Conservation (phyloP, 2,888 invertebrate species). For the Acanthopleura granulata region DNA sequence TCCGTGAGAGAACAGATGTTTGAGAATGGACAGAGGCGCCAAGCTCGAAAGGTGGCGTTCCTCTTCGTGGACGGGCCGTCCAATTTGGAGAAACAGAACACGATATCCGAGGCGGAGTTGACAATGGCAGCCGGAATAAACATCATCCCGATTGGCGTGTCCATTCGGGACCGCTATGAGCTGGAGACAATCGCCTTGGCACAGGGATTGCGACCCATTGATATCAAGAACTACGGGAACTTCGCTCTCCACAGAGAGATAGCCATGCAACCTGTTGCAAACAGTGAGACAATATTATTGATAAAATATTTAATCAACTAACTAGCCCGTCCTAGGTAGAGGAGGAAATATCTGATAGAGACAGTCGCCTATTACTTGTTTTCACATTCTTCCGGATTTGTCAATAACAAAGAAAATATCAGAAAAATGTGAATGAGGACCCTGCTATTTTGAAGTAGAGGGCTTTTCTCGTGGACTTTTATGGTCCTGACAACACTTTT, state of each 20-base stretch:
- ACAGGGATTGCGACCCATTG: conserved; percentile 47
- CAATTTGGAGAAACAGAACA: conserved; percentile 52
- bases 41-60: conserved; percentile 57
- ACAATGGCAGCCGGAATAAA: conserved; percentile 56
- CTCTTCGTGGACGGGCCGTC: conserved; percentile 61
- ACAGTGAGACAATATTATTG: conserved; percentile 28
- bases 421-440: too few relatives aligned
- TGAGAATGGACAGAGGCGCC: conserved; percentile 53
- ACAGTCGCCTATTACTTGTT: too few relatives aligned
- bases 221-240: conserved; percentile 29
- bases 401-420: too few relatives aligned
- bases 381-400: too few relatives aligned
- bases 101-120: conserved; percentile 57
- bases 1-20: conserved; percentile 40
- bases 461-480: too few relatives aligned
- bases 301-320: too few relatives aligned
- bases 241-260: conserved; percentile 34
- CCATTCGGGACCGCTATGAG: conserved; percentile 48
- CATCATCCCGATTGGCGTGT: conserved; percentile 59
- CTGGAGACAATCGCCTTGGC: conserved; percentile 53
- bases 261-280: conserved; percentile 32
- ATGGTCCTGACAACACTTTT: too few relatives aligned
- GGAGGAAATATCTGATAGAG: too few relatives aligned
- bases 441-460: too few relatives aligned
- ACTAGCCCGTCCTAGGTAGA: too few relatives aligned